Evolutionary conservation across 37 sponge, comb jelly and placozoan genomes (phyloP), one percentile per base, ranked within the genome.

Genomic region (Halisarca cf. caerulea): DNA sequence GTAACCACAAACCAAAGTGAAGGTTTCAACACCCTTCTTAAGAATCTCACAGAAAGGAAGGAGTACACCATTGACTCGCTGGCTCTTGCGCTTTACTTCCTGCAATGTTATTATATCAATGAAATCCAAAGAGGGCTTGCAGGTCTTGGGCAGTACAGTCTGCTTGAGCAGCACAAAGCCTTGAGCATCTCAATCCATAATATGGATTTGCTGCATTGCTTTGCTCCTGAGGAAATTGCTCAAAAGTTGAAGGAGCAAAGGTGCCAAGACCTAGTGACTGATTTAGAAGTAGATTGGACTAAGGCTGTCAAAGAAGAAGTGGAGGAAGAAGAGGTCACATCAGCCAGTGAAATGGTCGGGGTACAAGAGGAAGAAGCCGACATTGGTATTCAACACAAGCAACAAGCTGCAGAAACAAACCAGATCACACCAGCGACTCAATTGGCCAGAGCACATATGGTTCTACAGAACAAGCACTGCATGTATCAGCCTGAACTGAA

Each of bases 1-100:
- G 85, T 89, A 47, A 90, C 83, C 25, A 90, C 27, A 60, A 91
- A 91, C 62, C 91, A 91, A 45, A 80, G 86, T 45, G 91, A 91
- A 55, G 72, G 85, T 0, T 70, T 91, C 43, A 91, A 86, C 55
- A 34, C 40, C 15, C 69, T 79, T 11, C 41, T 69, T 60, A 82
- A 69, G 55, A 58, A 35, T 58, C 55, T 91, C 15, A 82, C 86
- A 41, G 36, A 21, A 11, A 85, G 91, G 84, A 86, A 80, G 38
- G 91, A 90, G 79, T 82, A 32, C 24, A 74, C 84, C 37, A 34
- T 91, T 68, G 91, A 91, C 51, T 43, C 45, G 20, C 21, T 85
- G 18, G 60, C 85, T 11, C 58, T 83, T 21, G 53, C 87, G 33
- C 64, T 87, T 2, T 87, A 84, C 66, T 82, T 80, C 8, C 82